Evolutionary conservation across 2,113 vertebrate genomes (phyloP).

Genomic region (Aspidoscelis tigris): DNA sequence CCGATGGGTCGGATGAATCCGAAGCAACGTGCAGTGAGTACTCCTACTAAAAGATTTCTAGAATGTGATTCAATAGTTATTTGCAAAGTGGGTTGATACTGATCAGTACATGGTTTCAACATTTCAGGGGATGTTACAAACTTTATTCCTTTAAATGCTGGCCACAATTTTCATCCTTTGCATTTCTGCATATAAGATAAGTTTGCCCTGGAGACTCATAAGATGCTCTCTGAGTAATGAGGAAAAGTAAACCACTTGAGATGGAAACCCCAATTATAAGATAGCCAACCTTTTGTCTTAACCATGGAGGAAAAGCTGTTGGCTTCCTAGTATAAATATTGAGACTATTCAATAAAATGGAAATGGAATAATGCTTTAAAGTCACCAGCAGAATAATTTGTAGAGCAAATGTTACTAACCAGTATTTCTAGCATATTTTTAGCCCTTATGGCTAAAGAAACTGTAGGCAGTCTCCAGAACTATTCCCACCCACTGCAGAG

Average conservation of each 20-base stretch:
- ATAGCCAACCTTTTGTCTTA: neutral
- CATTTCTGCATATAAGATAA: neutral
- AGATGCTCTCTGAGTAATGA: neutral
- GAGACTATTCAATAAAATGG: neutral
- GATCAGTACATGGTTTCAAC: neutral
- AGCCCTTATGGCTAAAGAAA: too few species aligned
- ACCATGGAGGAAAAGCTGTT: neutral
- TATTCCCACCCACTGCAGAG: neutral
- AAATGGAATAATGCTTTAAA: neutral
- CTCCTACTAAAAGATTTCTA: neutral
- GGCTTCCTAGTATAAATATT: neutral
- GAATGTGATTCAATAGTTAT: neutral
- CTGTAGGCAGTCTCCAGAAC: too few species aligned
- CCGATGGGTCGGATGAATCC: conserved; percentile 91
- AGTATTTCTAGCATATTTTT: neutral
- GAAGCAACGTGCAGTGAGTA: conserved; percentile 93
- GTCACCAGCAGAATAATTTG: neutral
- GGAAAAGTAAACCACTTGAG: neutral
- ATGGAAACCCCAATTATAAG: neutral
- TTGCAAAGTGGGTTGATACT: neutral
- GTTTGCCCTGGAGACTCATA: neutral
- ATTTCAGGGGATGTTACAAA: too few species aligned
- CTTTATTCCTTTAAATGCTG: neutral
- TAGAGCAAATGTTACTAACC: neutral
- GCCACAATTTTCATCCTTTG: neutral